Percentiles rank a stretch among this genome's conserved stretches.
phyloP scores from a whole-genome alignment of 1,140 invertebrate species.

The Diploscapter pachys region DNA sequence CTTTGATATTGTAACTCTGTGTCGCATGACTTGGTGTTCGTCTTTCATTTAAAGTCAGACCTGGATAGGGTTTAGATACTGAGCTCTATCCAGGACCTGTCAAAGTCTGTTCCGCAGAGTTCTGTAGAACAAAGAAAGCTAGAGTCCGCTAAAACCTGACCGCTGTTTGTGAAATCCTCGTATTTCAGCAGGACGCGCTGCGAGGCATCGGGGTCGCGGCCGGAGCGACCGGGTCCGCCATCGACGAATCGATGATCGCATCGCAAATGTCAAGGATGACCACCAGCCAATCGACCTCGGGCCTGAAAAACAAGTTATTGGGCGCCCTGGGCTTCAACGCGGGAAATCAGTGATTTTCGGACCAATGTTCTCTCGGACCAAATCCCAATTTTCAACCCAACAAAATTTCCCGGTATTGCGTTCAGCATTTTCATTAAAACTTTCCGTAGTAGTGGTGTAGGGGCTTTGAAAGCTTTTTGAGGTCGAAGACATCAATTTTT shows the following conservation, averaged over 20 bases:
- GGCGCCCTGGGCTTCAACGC: slow-evolving; percentile 27
- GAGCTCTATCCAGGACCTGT: neutral
- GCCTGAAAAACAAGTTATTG: slow-evolving; percentile 26
- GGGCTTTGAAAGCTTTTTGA: too few relatives aligned
- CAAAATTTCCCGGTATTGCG: too few relatives aligned
- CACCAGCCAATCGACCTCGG: slow-evolving; percentile 16
- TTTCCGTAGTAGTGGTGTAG: too few relatives aligned
- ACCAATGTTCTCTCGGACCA: too few relatives aligned
- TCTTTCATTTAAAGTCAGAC: neutral
- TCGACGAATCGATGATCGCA: slow-evolving; percentile 24
- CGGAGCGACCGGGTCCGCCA: slow-evolving; percentile 1
- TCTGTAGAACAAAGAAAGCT: too few relatives aligned
- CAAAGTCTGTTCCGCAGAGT: too few relatives aligned
- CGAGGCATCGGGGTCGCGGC: neutral
- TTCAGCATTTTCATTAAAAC: too few relatives aligned
- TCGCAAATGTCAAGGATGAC: slow-evolving; percentile 25
- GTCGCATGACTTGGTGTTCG: too few relatives aligned
- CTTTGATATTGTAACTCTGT: too few relatives aligned
- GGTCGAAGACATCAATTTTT: too few relatives aligned
- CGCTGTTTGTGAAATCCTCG: slow-evolving; percentile 20
- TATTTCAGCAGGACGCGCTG: slow-evolving; percentile 31
- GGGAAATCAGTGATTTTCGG: too few relatives aligned
- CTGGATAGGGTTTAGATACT: slow-evolving; percentile 9
- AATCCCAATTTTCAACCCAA: neutral
- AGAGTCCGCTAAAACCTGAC: neutral